Evolutionary conservation across 2,797 vertebrate genomes (phyloP).

Genomic region (Acrossocheilus wenchowensis): DNA sequence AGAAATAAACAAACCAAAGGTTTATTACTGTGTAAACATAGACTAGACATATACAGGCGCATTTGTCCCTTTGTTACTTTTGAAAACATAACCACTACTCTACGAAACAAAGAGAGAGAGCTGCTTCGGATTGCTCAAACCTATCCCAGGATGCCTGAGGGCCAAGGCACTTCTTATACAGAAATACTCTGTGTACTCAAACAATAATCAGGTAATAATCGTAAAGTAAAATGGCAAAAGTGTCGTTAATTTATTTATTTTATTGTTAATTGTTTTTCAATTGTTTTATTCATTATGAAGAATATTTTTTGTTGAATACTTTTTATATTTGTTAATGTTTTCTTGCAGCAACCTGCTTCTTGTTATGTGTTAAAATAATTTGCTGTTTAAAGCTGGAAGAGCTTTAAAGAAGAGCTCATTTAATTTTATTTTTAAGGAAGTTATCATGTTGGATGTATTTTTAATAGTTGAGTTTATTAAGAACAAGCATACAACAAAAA

Average conservation of each 20-base stretch:
- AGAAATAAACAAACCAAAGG: background rate
- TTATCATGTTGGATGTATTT: background rate
- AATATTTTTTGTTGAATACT: background rate
- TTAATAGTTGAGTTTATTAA: background rate
- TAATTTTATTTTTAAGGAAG: background rate
- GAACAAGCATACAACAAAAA: background rate
- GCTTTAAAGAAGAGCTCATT: background rate
- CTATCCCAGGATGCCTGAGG: background rate
- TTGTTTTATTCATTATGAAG: background rate
- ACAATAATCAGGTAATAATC: background rate
- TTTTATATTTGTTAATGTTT: background rate
- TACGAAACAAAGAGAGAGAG: background rate
- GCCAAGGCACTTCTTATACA: background rate
- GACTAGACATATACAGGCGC: background rate
- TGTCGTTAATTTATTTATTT: background rate
- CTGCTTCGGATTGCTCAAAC: background rate
- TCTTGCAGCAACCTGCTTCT: background rate
- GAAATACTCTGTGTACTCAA: background rate
- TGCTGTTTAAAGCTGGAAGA: background rate
- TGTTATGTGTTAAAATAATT: background rate
- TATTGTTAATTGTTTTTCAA: background rate
- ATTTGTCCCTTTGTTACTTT: background rate
- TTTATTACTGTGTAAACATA: background rate
- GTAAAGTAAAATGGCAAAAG: background rate
- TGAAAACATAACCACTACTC: background rate